These are phyloP conservation scores for Trematomus bernacchii DNA, from an alignment of 2,797 vertebrate species.

Conservation along the genomic window DNA sequence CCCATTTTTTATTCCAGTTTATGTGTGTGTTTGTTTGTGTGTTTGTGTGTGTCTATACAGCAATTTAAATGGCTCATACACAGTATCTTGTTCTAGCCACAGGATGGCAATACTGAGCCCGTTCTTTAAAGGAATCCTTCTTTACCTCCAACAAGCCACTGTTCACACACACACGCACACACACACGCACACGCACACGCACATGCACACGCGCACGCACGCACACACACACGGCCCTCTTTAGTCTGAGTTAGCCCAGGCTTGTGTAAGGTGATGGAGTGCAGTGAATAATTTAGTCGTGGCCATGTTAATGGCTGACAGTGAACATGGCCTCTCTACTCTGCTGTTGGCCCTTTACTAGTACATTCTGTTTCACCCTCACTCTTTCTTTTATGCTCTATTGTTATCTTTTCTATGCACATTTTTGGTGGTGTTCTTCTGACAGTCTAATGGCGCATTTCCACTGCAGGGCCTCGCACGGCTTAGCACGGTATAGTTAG, in stretches of 20 bases:
- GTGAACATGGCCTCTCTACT: conserved; percentile 76
- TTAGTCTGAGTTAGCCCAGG: conserved; percentile 69
- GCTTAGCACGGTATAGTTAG: no score
- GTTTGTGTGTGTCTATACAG: conserved; percentile 16
- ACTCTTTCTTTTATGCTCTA: conserved; percentile 42
- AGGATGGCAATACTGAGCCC: conserved; percentile 79
- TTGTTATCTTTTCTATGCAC: neutral
- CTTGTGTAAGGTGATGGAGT: conserved; percentile 79
- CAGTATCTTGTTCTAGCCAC: conserved; percentile 60
- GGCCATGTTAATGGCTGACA: conserved; percentile 81
- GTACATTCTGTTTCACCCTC: conserved; percentile 77
- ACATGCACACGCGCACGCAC: conserved; percentile 14
- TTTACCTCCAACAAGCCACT: conserved; percentile 16
- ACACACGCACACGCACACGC: conserved; percentile 19
- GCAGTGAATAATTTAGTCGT: conserved; percentile 80
- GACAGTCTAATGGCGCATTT: neutral
- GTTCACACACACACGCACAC: conserved; percentile 36
- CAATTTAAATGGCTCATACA: conserved; percentile 18
- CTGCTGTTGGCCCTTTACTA: conserved; percentile 66
- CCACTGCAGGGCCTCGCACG: no score
- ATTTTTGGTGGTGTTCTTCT: conserved; percentile 8
- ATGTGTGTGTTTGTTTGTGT: neutral
- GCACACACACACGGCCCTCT: conserved; percentile 46
- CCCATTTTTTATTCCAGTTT: neutral
- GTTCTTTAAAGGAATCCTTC: conserved; percentile 49